Conservation (phyloP, 2,797 vertebrate species). For the Vespertilio murinus region DNA sequence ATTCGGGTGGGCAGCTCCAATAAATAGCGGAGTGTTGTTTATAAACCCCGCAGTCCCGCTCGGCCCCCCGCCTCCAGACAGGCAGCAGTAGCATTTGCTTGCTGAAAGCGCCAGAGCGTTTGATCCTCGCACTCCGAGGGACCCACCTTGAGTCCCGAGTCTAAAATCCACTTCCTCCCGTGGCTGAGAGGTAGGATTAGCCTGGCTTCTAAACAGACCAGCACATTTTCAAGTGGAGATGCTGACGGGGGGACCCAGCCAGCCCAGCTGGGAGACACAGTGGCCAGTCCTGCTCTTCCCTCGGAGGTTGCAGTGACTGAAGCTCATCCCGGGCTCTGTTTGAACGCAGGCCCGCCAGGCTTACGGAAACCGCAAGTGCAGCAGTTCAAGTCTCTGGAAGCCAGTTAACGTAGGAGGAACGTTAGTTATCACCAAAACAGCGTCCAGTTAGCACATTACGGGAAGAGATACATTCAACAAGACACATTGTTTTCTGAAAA, state of each 20-base stretch:
- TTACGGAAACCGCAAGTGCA: constrained; percentile 40
- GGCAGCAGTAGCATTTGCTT: constrained; percentile 61
- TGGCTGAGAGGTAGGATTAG: constrained; percentile 76
- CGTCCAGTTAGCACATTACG: constrained; percentile 20
- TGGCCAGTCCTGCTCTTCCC: not conserved
- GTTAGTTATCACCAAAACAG: constrained; percentile 28
- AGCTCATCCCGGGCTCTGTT: constrained; percentile 45
- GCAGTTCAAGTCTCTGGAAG: constrained; percentile 11
- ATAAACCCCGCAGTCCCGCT: constrained; percentile 74
- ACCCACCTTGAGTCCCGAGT: constrained; percentile 67
- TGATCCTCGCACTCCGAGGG: constrained; percentile 50
- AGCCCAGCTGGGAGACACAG: not conserved
- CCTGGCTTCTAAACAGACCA: constrained; percentile 71
- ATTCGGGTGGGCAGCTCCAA: constrained; percentile 76
- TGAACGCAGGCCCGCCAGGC: not conserved
- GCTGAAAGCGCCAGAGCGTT: constrained; percentile 58
- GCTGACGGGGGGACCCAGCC: constrained; percentile 28
- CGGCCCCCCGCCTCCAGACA: constrained; percentile 58
- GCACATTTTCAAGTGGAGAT: constrained; percentile 46
- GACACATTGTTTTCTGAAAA: constrained; percentile 59
- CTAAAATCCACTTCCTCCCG: constrained; percentile 72
- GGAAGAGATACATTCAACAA: constrained; percentile 36
- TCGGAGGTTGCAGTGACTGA: not conserved
- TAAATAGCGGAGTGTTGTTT: constrained; percentile 80
- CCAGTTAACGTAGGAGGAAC: constrained; percentile 36